Evolutionary conservation across 2,888 invertebrate genomes (phyloP).

Genomic region (Celastrina argiolus): DNA sequence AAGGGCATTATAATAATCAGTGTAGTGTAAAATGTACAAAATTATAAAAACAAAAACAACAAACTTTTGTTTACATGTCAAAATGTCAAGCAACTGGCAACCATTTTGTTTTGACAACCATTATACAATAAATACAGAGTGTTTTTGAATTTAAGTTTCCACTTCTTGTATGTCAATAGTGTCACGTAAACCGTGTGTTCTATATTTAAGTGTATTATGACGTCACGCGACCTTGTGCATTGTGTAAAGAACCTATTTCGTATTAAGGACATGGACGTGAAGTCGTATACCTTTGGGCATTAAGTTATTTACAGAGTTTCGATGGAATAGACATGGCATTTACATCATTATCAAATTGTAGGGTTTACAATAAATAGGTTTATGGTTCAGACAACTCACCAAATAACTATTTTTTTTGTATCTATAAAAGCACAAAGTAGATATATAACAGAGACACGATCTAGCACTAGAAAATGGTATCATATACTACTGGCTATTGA

Average conservation of each 20-base stretch:
- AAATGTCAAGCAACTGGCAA: not conserved
- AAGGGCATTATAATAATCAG: too few species aligned
- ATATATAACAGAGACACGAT: too few species aligned
- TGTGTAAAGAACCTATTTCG: conserved; percentile 3
- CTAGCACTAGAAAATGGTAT: too few species aligned
- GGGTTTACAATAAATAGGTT: too few species aligned
- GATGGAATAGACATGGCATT: not conserved
- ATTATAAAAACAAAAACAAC: not conserved
- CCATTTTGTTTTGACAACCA: not conserved
- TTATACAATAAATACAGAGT: conserved; percentile 4
- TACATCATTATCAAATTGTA: not conserved
- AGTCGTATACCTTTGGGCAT: conserved; percentile 11
- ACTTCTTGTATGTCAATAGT: not conserved
- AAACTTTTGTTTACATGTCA: not conserved
- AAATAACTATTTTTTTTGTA: too few species aligned
- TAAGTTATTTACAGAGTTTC: conserved; percentile 6
- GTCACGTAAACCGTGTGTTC: conserved; percentile 1
- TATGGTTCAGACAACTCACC: too few species aligned
- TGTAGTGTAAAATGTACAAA: not conserved
- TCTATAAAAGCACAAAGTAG: too few species aligned
- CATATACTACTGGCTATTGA: too few species aligned
- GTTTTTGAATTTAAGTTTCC: not conserved
- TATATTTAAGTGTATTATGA: conserved; percentile 7
- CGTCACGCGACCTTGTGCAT: not conserved
- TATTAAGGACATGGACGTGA: conserved; percentile 14